Base-by-base conservation (phyloP, 2,113 vertebrate species). In the Rhinichthys klamathensis region DNA sequence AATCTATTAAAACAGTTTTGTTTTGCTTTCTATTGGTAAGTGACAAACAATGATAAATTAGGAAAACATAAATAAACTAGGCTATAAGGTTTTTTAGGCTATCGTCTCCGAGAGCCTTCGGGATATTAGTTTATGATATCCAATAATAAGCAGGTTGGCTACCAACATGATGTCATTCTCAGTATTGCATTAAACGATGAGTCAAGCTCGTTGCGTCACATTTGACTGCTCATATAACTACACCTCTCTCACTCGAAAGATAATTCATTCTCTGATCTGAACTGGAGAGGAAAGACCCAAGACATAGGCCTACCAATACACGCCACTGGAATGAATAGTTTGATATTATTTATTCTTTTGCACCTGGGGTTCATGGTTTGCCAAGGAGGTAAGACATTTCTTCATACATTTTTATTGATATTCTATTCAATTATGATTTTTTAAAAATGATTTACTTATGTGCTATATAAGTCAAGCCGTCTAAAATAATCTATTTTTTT, bases 271-370 rank as follows among this genome's bases (percentile, higher is more conserved):
- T 38, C 30, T 54, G 58, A 80, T 41, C 25, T 61, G 46, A 69
- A 30, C 15, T 4, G 38, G 38, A 23, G 32, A 63, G 82, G 25
- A 80, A 32, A 49, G 18, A 79, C 21, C 3, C 18, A 4, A 78
- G 35, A 23, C 35, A 32, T 58, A 65, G n/a, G n/a, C n/a, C n/a
- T 58, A 65, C 32, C 32, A 84, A 30, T 25, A 21, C 75, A 87
- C 70, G 74, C 30, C 65, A 87, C 65, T 84, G 92, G 85, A 92
- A 93, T 95, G 95, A 92, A 85, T 79, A 91, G 1, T 79, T 72
- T 88, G 21, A 87, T 79, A 38, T 13, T 85, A 10, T 27, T 88
- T 25, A 18, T 90, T 88, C 85, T 94, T 21, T 63, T 93, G 87
- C 90, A 88, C n/a, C 80, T 93, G 82, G 87, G 90, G 5, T 85